Evolutionary conservation across 1,140 invertebrate species (phyloP).

Genomic region (Adoxophyes honmai): DNA sequence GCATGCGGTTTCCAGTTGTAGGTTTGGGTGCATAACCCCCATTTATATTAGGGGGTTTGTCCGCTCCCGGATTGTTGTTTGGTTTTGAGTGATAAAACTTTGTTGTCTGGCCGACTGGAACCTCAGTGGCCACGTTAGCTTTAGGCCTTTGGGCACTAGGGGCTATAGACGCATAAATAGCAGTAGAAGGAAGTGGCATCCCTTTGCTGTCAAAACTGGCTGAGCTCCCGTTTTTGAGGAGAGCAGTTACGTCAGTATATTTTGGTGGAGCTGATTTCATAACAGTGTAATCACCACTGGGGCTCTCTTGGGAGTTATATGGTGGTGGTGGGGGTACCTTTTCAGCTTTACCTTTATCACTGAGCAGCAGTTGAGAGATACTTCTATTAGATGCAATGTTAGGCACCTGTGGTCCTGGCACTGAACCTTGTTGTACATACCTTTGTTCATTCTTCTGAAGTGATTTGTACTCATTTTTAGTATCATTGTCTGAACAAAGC

Average conservation of each 20-base stretch:
- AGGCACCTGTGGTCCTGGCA: slow-evolving; percentile 66
- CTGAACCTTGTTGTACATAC: slow-evolving; percentile 60
- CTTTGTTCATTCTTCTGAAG: slow-evolving; percentile 50
- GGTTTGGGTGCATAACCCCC: slow-evolving; percentile 48
- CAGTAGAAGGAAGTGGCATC: slow-evolving; percentile 69
- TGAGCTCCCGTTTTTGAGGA: slow-evolving; percentile 60
- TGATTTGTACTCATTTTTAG: slow-evolving; percentile 57
- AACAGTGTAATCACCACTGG: slow-evolving; percentile 61
- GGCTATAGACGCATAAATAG: slow-evolving; percentile 75
- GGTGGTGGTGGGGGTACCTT: slow-evolving; percentile 55
- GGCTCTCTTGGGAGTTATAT: slow-evolving; percentile 50
- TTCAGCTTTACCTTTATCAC: slow-evolving; percentile 55
- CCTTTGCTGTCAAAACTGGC: slow-evolving; percentile 69
- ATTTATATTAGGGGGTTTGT: slow-evolving; percentile 47
- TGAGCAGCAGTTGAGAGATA: slow-evolving; percentile 41
- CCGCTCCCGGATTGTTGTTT: slow-evolving; percentile 50
- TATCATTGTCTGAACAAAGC: slow-evolving; percentile 60
- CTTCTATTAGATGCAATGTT: slow-evolving; percentile 48
- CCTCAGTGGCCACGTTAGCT: slow-evolving; percentile 72
- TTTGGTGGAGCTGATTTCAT: slow-evolving; percentile 70
- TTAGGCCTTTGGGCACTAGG: slow-evolving; percentile 76
- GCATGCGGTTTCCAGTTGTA: slow-evolving; percentile 53
- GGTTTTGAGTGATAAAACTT: slow-evolving; percentile 73
- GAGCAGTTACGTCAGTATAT: slow-evolving; percentile 63
- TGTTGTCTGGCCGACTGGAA: slow-evolving; percentile 53